Evolutionary conservation across 2,113 vertebrate genomes (phyloP), one percentile per base, ranked within the genome.

Genomic region (Megatriorchis doriae): DNA sequence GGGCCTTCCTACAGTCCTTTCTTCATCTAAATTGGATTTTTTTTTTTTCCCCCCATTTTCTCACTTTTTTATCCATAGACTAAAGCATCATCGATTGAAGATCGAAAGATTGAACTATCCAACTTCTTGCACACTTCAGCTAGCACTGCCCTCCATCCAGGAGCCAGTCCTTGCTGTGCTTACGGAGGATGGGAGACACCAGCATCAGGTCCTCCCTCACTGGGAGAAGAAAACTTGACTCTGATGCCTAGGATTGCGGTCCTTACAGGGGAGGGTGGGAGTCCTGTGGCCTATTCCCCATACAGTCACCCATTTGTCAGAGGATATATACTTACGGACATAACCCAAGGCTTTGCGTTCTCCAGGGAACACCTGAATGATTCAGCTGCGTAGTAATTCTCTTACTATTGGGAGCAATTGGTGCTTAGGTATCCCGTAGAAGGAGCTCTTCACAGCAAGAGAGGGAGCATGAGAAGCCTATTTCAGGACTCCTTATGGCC

Each of bases 1-100:
- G 21, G 42, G 34, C 13, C 11, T 86, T 29, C 38, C 27, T 59
- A 63, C 42, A 15, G 26, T 20, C 61, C 27, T 7, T 36, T 42
- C 45, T 56, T 66, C 22, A 52, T 15, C 42, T 40, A 47, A 45
- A 47, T 11, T 13, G 43, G 67, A 53, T 40, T 21, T 61, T 38
- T 12, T 5, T 1, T 9, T 7, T 15, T 13, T 2, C 22, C 4
- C 20, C 8, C 25, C 1, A 0, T 47, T 86, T 81, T 32, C 52
- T 67, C 34, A 36, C 27, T 9, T 20, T 47, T 50, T 61, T 25
- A 70, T 40, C 20, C 68, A 65, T 21, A 32, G 29, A 58, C 36
- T 63, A 52, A 61, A 48, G 43, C 5, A 50, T 26, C 23, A 45
- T 26, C 1, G 0, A 34, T n/a, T 48, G 22, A 48, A 48, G 48